Evolutionary conservation across 1,140 invertebrate species (phyloP).

Genomic region (Tribolium madens): DNA sequence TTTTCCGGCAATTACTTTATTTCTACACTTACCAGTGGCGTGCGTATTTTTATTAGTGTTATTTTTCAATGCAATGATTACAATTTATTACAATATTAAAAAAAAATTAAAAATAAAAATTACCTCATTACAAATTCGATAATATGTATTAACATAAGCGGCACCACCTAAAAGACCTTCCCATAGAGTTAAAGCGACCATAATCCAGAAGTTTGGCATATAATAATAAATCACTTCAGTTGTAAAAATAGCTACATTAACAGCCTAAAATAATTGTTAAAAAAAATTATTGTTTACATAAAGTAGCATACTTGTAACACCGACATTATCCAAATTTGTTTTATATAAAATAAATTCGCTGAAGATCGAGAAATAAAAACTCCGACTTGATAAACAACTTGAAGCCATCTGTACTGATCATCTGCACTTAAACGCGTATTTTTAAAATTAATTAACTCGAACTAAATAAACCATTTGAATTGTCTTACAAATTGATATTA

Average conservation of each 20-base stretch:
- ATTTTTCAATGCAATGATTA: no score
- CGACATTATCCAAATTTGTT: constrained; percentile 81
- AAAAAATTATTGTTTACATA: not conserved
- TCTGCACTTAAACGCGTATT: constrained; percentile 73
- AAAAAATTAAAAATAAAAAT: no score
- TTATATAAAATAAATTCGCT: constrained; percentile 78
- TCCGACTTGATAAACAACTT: constrained; percentile 87
- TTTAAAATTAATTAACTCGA: constrained; percentile 81
- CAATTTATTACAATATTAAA: no score
- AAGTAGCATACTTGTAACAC: constrained; percentile 75
- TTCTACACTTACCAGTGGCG: no score
- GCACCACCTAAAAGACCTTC: constrained; percentile 87
- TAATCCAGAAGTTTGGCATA: constrained; percentile 80
- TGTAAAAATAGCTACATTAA: constrained; percentile 78
- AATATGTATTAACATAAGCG: constrained; percentile 92
- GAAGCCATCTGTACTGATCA: constrained; percentile 87
- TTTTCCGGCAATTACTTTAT: no score
- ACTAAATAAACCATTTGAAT: constrained; percentile 68
- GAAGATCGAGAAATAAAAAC: constrained; percentile 90
- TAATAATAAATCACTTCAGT: constrained; percentile 79
- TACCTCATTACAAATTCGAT: constrained; percentile 81
- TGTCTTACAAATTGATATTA: not conserved
- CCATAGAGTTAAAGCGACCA: constrained; percentile 80
- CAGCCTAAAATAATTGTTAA: constrained; percentile 69
- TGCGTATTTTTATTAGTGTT: no score